These are phyloP conservation scores for Thinocorus orbignyianus DNA, from an alignment of 2,113 vertebrate genomes.

Conservation along the genomic window DNA sequence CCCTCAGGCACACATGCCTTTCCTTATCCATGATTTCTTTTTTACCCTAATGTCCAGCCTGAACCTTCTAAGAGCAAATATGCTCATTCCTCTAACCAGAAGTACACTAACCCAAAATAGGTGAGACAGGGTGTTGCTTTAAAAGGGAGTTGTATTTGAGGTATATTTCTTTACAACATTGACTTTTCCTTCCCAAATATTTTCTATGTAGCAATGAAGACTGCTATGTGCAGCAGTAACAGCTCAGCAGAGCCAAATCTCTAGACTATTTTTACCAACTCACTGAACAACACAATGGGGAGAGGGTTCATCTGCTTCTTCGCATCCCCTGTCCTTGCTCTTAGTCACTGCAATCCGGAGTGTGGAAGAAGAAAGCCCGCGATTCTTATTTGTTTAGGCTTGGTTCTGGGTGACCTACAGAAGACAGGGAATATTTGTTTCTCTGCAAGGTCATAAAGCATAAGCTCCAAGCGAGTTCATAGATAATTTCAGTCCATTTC, in stretches of 20 bases:
- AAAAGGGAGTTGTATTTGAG: background rate
- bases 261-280: background rate
- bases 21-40: background rate
- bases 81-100: background rate
- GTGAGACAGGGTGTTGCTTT: background rate
- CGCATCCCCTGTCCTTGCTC: background rate
- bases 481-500: background rate
- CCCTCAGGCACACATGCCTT: background rate
- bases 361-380: background rate
- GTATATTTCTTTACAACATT: background rate
- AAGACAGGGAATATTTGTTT: background rate
- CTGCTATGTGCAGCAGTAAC: accelerated
- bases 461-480: accelerated
- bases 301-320: background rate
- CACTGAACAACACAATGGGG: background rate
- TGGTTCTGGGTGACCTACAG: background rate
- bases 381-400: background rate
- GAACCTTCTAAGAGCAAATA: background rate
- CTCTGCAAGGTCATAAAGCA: background rate
- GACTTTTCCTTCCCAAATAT: background rate
- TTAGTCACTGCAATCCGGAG: background rate
- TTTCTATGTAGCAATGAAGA: background rate
- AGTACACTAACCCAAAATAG: background rate
- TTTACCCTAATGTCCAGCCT: background rate
- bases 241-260: background rate